Base-by-base conservation (phyloP, 2,113 vertebrate species). In the Prolemur simus region DNA sequence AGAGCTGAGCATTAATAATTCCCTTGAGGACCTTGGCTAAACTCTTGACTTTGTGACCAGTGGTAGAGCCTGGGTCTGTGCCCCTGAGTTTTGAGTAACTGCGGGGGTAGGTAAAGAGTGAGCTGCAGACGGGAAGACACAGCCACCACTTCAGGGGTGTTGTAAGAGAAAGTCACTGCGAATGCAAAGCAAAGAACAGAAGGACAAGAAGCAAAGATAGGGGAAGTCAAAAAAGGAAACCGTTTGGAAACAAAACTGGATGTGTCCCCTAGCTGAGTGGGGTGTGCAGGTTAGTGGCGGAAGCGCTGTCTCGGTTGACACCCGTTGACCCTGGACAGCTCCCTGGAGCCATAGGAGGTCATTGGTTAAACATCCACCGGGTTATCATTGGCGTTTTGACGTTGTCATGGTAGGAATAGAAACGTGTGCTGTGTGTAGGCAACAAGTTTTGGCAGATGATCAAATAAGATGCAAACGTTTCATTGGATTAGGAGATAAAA, bases 391-490 rank as follows among this genome's bases (percentile, higher is more conserved):
- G 23, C 23, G 71, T 86, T 47, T 42, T 45, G 47, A 74, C 89
- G 42, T 49, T 80, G 32, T 68, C 14, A 34, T 34, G 20, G 29
- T 32, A 29, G 89, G 60, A 73, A 56, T 1, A 21, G 54, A 68
- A 87, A 58, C 1, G 10, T 12, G 78, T 34, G 71, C 45, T 34
- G 77, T 32, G 3, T 13, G 56, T 14, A 56, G 91, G 87, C 76
- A 96, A 95, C 86, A 95, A 74, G 89, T 97, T 93, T 21, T 63
- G 15, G 68, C 63, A 90, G 25, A 60, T 42, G 37, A 42, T 45
- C 17, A 76, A 76, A 32, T 76, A 63, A 95, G 52, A 60, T 32
- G 34, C 10, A 71, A 42, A 90, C n/a, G 45, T 69, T 66, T 89
- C 58, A n/a, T 47, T 86, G 97, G 42, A 29, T 92, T 96, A 29